A percentile compares a stretch with the other conserved stretches of the same genome.
Evolutionary conservation across 2,888 invertebrate genomes (phyloP).

Genomic region (Sialis lutaria): DNA sequence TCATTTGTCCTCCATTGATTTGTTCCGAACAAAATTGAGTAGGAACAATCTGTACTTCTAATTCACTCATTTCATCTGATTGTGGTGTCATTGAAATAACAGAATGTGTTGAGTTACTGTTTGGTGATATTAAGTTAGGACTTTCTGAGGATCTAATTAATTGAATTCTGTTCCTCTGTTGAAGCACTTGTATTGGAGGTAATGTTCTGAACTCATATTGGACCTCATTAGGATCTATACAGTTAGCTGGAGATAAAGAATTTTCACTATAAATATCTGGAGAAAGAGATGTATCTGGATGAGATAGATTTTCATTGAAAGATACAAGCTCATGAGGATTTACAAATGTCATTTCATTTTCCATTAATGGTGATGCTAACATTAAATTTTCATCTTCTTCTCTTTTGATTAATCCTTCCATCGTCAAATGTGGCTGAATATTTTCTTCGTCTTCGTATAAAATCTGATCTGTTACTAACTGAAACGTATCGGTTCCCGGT

Average conservation of each 20-base stretch:
- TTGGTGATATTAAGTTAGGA: neutral
- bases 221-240: neutral
- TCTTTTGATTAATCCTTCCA: conserved; percentile 11
- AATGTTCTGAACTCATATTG: neutral
- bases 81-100: neutral
- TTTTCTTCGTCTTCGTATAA: conserved; percentile 46
- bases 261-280: conserved; percentile 24
- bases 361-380: conserved; percentile 27
- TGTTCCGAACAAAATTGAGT: neutral
- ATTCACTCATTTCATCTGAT: neutral
- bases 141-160: neutral
- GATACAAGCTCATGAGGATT: conserved; percentile 21
- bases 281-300: conserved; percentile 20
- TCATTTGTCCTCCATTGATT: neutral
- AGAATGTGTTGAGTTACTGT: neutral
- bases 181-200: conserved; percentile 4
- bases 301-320: conserved; percentile 10
- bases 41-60: neutral
- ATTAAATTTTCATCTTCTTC: conserved; percentile 27
- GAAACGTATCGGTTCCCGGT: conserved; percentile 41
- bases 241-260: conserved; percentile 21
- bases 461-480: conserved; percentile 36
- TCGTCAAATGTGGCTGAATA: conserved; percentile 26
- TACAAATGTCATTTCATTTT: conserved; percentile 32
- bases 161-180: neutral